Evolutionary conservation across 2,797 vertebrate species (phyloP).

Genomic region (Eurystomus glaucurus): DNA sequence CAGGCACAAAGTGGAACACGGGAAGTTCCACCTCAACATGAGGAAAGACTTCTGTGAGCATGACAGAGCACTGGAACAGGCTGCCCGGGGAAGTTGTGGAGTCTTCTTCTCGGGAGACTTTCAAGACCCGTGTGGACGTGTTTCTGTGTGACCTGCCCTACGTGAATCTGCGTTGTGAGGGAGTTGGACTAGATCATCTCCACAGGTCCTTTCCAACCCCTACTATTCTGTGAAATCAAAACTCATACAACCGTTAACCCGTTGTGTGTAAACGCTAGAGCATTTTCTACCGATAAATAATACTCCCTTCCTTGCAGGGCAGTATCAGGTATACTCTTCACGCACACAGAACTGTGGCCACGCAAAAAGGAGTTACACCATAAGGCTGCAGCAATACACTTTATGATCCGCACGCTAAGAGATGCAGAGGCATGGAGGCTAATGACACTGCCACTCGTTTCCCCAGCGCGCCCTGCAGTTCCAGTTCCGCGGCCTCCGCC

Average conservation of each 20-base stretch:
- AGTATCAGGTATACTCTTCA: rapidly evolving
- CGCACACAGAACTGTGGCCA: rapidly evolving
- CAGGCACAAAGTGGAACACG: no score
- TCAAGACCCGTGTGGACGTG: no score
- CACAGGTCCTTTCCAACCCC: no score
- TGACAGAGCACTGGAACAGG: no score
- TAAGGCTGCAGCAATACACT: not conserved
- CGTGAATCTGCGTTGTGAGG: no score
- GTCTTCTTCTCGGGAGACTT: no score
- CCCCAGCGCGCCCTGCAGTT: not conserved
- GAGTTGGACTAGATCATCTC: no score
- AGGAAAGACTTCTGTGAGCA: no score
- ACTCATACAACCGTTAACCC: rapidly evolving
- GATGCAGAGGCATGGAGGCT: rapidly evolving
- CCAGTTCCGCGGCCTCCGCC: not conserved
- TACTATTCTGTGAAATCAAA: not conserved
- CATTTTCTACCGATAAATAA: not conserved
- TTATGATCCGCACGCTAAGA: rapidly evolving
- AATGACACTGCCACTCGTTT: rapidly evolving
- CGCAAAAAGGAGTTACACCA: rapidly evolving
- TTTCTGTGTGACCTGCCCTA: no score
- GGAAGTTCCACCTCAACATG: no score
- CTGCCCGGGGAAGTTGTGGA: no score
- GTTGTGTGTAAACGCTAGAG: rapidly evolving
- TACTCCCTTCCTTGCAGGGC: rapidly evolving